These are phyloP conservation scores for Nettapus auritus DNA, from an alignment of 2,113 vertebrate genomes.

Conservation along the genomic window DNA sequence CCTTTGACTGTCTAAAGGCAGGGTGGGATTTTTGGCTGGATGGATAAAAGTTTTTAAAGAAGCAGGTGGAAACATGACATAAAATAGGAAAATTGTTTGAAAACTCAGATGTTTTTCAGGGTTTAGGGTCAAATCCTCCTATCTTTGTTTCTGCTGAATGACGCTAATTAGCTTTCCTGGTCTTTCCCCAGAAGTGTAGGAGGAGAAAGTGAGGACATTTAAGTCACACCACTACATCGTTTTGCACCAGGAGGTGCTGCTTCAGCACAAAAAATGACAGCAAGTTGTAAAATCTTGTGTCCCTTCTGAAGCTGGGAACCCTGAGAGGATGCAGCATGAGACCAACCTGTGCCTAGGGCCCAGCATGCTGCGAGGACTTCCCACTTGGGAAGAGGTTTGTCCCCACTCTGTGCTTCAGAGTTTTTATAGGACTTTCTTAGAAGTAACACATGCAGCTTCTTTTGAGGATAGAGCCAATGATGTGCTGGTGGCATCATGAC, in stretches of 20 bases:
- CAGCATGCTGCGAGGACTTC: accelerated
- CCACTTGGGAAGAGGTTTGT: accelerated
- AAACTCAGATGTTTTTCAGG: not conserved
- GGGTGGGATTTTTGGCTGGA: not conserved
- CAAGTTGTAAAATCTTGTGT: not conserved
- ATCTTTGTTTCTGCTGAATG: not conserved
- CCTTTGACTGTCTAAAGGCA: not conserved
- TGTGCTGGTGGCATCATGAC: not conserved
- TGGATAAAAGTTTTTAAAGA: not conserved
- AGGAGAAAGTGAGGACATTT: not conserved
- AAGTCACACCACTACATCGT: not conserved
- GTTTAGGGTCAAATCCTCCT: not conserved
- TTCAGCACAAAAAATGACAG: not conserved
- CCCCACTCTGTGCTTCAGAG: not conserved
- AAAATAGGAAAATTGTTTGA: not conserved
- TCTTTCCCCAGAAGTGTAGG: not conserved
- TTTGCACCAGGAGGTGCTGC: not conserved
- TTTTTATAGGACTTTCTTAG: not conserved
- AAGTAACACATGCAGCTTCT: not conserved
- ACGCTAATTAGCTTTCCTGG: not conserved
- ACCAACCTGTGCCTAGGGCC: not conserved
- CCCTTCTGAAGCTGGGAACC: not conserved
- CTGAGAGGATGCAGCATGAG: accelerated
- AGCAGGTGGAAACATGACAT: not conserved
- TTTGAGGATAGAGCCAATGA: not conserved